Base-by-base conservation (phyloP, 2,888 invertebrate genomes). In the Meteorus colon region DNA sequence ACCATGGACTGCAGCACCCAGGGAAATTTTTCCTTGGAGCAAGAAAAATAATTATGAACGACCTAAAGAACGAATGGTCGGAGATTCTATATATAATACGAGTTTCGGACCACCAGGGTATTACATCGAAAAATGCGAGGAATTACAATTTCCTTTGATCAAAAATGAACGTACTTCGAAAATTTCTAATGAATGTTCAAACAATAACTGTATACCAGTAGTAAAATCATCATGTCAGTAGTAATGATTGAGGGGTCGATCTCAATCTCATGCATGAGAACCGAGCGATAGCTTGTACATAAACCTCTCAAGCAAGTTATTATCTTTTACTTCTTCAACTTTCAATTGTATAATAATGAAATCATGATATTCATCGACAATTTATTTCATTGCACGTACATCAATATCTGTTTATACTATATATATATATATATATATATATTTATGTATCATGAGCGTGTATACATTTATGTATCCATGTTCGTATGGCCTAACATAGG, bases 81-180 rank as follows among this genome's bases (percentile, higher is more conserved):
- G 81, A 0, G 84, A 87, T 31, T 88, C 89, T 0, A 81, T 88
- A 6, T 89, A 89, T 75, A 82, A 86, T 24, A 84, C 83, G 77
- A 90, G 89, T 78, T 90, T 86, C 63, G 85, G 87, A 1, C 79
- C 86, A 0, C 90, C 90, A 6, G 90, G 89, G 6, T 81, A 86
- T 69, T 88, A 84, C 77, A 74, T 87, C 16, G 86, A 89, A 69
- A 84, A 83, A 31, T 82, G 82, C 71, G 77, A 45, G 14, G 14
- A 31, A 29, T 31, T 62, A 3, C 24, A 24, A 24, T 24, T 24
- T 24, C 24, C 24, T 24, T 24, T 24, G 6, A 62, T 0, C 16
- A 16, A 24, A 19, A 3, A 60, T 60, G 6, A 60, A 4, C 27
- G 8, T 31, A 29, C 19, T 34, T 4, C 29, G 12, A 19, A 27